phyloP scores from a whole-genome alignment of 2,113 vertebrate genomes.

The Rallus limicola region DNA sequence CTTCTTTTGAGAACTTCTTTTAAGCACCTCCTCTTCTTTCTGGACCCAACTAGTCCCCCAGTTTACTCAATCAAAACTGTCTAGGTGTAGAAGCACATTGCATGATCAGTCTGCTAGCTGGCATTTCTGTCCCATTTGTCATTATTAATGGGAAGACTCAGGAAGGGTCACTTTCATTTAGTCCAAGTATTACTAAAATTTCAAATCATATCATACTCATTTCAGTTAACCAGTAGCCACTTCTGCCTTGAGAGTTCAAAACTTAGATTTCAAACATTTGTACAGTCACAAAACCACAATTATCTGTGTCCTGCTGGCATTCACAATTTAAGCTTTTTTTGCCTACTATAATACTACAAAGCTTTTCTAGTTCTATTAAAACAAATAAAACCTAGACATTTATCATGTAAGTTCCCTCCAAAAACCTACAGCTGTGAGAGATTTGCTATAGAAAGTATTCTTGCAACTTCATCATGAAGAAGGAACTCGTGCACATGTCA shows the following conservation, averaged over 20 bases:
- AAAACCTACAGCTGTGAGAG: background rate
- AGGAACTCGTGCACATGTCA: background rate
- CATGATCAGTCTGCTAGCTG: background rate
- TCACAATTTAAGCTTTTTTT: background rate
- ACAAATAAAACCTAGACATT: background rate
- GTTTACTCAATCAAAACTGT: background rate
- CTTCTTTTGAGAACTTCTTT: background rate
- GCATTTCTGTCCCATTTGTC: background rate
- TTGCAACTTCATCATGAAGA: background rate
- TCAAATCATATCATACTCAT: background rate
- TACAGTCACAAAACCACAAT: background rate
- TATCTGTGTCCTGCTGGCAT: background rate
- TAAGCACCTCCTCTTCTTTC: background rate
- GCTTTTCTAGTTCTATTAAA: background rate
- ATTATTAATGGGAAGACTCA: background rate
- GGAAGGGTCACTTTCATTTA: background rate
- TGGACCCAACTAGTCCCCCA: background rate
- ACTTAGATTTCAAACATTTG: background rate
- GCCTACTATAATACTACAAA: background rate
- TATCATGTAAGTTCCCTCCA: background rate
- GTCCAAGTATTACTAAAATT: background rate
- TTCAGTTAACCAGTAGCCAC: background rate
- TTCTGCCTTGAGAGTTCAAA: background rate
- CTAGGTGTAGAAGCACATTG: background rate
- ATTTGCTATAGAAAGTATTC: background rate